Evolutionary conservation across 2,797 vertebrate genomes (phyloP).

Genomic region (Sarcoramphus papa): DNA sequence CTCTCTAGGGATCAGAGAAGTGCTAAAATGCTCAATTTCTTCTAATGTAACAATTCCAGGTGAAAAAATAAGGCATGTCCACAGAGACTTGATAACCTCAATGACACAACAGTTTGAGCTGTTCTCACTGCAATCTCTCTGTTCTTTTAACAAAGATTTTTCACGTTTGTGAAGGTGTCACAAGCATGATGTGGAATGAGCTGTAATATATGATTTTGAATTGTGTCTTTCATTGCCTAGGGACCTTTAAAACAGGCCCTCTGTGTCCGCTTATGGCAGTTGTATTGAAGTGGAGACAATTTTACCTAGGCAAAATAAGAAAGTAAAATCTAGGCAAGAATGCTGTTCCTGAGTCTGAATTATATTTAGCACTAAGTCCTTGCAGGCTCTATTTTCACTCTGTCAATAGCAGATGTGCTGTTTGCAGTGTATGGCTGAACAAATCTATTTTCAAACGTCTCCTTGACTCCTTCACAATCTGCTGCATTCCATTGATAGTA

Average conservation of each 20-base stretch:
- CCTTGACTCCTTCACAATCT: conserved; percentile 30
- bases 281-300: background rate
- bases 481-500: background rate
- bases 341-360: background rate
- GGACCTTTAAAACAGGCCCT: background rate
- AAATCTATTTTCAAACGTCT: conserved; percentile 38
- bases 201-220: background rate
- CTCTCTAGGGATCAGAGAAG: background rate
- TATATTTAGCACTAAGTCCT: conserved; percentile 1
- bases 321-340: conserved; percentile 9
- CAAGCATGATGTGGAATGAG: background rate
- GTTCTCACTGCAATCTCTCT: background rate
- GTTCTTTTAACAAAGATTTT: conserved; percentile 3
- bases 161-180: background rate
- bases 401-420: conserved; percentile 54
- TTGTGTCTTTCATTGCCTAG: background rate
- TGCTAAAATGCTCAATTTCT: background rate
- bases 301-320: conserved; percentile 12
- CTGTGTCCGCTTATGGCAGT: background rate
- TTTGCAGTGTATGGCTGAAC: conserved; percentile 8
- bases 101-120: background rate
- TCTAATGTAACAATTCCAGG: background rate
- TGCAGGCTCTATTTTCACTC: conserved; percentile 20
- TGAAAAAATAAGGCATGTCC: conserved; percentile 12
- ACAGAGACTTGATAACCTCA: background rate